Evolutionary conservation across 2,797 vertebrate species (phyloP).

Genomic region (Odontamblyopus rebecca): DNA sequence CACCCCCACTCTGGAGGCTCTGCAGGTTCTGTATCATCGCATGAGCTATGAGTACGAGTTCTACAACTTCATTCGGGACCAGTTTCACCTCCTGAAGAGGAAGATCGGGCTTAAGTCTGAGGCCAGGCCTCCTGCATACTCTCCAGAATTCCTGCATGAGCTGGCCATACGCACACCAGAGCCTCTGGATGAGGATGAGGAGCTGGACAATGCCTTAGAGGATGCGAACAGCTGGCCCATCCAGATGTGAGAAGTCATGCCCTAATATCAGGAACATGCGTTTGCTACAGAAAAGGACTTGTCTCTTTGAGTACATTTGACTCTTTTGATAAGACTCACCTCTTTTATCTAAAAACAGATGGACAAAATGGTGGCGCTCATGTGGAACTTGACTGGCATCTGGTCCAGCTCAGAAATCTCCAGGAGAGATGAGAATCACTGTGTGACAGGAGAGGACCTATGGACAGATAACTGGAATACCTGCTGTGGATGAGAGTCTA

Average conservation of each 20-base stretch:
- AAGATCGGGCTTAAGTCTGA: conserved; percentile 93
- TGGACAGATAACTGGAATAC: conserved; percentile 2
- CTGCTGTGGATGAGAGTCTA: conserved; percentile 33
- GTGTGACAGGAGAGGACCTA: conserved; percentile 25
- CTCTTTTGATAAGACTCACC: conserved; percentile 44
- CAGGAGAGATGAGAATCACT: conserved; percentile 67
- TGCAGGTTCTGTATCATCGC: conserved; percentile 93
- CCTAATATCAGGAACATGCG: conserved; percentile 32
- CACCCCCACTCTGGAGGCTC: conserved; percentile 89
- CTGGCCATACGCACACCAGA: conserved; percentile 87
- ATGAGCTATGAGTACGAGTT: conserved; percentile 97
- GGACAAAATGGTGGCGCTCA: neutral
- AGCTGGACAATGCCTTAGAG: conserved; percentile 83
- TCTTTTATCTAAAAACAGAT: conserved; percentile 6
- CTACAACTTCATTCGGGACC: conserved; percentile 95
- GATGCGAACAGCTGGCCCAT: conserved; percentile 94
- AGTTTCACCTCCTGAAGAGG: conserved; percentile 94
- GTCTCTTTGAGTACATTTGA: conserved; percentile 49
- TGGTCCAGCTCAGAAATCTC: conserved; percentile 52
- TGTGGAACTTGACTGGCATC: conserved; percentile 22
- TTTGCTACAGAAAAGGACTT: conserved; percentile 48
- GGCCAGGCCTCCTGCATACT: conserved; percentile 67
- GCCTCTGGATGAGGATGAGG: conserved; percentile 87
- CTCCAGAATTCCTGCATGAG: conserved; percentile 82
- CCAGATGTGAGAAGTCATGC: conserved; percentile 70